These are phyloP conservation scores for Ianthella basta DNA, from an alignment of 37 sponge, comb jelly and placozoan genomes.

Conservation along the genomic window DNA sequence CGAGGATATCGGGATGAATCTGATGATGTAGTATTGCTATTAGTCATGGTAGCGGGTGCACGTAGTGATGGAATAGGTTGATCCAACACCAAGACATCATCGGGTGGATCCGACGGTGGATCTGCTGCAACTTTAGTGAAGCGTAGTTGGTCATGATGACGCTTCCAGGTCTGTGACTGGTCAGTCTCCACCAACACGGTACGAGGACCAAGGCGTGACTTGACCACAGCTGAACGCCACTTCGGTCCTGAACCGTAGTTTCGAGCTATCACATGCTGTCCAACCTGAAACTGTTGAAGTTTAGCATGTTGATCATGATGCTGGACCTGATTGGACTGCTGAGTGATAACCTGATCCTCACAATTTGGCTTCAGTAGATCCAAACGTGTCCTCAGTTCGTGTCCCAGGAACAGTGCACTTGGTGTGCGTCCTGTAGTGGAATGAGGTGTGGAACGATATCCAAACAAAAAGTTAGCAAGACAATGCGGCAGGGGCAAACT, in stretches of 20 bases:
- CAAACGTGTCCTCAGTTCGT: background rate
- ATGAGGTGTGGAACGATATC: slow-evolving; percentile 17
- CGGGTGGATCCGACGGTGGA: background rate
- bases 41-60: background rate
- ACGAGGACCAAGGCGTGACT: background rate
- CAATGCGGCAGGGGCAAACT: background rate
- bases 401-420: background rate
- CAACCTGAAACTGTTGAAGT: slow-evolving; percentile 3
- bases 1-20: background rate
- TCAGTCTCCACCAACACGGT: slow-evolving; percentile 2
- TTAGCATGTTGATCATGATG: slow-evolving; percentile 20
- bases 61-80: background rate
- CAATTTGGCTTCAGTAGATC: slow-evolving; percentile 11
- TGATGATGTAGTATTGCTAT: background rate
- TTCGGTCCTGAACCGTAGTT: slow-evolving; percentile 7
- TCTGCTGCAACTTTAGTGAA: background rate
- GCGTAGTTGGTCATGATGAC: background rate
- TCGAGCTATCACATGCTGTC: background rate
- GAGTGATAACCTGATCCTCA: slow-evolving; percentile 5
- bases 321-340: background rate
- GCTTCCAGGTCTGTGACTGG: background rate
- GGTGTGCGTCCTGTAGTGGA: background rate
- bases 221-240: background rate
- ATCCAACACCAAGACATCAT: background rate
- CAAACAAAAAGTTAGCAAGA: slow-evolving; percentile 1